phyloP scores from a whole-genome alignment of 2,113 vertebrate genomes.

The Sinocyclocheilus anophthalmus region DNA sequence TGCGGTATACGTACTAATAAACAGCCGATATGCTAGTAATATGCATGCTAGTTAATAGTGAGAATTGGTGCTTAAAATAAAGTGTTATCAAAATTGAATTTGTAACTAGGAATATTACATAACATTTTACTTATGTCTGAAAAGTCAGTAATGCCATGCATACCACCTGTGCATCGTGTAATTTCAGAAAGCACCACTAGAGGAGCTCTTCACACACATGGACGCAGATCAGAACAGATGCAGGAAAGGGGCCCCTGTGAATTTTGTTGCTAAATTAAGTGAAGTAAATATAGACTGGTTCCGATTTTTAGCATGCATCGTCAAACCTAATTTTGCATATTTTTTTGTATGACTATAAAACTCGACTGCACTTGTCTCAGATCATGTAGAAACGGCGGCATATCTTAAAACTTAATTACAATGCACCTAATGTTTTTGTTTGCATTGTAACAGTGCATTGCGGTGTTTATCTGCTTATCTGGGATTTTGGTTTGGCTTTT shows the following conservation, averaged over 20 bases:
- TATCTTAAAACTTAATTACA: not conserved
- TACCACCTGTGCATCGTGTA: not conserved
- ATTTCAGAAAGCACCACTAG: conserved; percentile 34
- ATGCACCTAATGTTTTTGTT: not conserved
- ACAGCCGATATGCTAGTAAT: too few relatives aligned
- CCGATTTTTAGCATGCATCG: not conserved
- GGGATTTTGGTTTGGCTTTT: conserved; percentile 1
- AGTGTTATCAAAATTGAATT: not conserved
- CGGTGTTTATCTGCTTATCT: not conserved
- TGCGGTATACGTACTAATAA: too few relatives aligned
- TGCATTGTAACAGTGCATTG: not conserved
- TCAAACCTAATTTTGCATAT: not conserved
- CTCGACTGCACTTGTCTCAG: not conserved
- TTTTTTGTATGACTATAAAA: not conserved
- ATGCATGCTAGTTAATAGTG: too few relatives aligned
- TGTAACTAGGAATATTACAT: not conserved
- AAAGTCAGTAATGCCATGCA: not conserved
- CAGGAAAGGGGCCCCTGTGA: not conserved
- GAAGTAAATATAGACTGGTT: not conserved
- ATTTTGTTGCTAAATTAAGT: not conserved
- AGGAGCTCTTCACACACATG: conserved; percentile 42
- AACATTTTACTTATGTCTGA: not conserved
- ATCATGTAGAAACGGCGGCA: not conserved
- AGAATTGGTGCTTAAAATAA: too few relatives aligned
- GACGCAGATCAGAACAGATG: not conserved